Evolutionary conservation across 2,113 vertebrate genomes (phyloP), one percentile per base, ranked within the genome.

Genomic region (Paracanthobrama guichenoti): DNA sequence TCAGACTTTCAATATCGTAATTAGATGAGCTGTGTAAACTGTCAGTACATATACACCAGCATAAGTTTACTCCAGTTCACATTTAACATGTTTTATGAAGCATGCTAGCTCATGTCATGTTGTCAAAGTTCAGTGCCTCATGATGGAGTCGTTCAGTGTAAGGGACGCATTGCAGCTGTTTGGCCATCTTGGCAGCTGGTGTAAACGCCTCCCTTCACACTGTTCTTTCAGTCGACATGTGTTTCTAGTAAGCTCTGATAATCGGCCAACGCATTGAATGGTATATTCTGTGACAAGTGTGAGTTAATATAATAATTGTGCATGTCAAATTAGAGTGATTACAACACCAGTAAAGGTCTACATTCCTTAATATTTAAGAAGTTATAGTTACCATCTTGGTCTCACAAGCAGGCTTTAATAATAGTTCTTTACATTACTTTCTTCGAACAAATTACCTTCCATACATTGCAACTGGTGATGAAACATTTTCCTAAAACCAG

Each of bases 201-300:
- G 28, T 82, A 64, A 87, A 46, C 67, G 72, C 74, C 72, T 81
- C 22, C 60, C 72, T 85, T 66, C 53, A 31, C 13, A 57, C 57
- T 28, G 24, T 31, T 64, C 12, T 46, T 42, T 71, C 39, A 31
- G 35, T 71, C 42, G 31, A 26, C 82, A 64, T 64, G 78, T 71
- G 53, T 84, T 79, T 75, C 64, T 67, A 42, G n/a, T 31, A 48
- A 71, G 39, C 53, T 67, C 39, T 82, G 62, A 28, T 42, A 31
- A n/a, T 28, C 48, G 28, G 26, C 60, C 59, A 48, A 35, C 22
- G 3, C 64, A n/a, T 44, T 46, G 81, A 81, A 81, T 7, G 55
- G 18, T 62, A 39, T 64, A 50, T 53, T 79, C 16, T 64, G 8
- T 84, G 66, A 77, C 67, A 84, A 82, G 48, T 64, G 57, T 71